Evolutionary conservation across 2,113 vertebrate species (phyloP), one percentile per base, ranked within the genome.

Genomic region (Mus musculus): DNA sequence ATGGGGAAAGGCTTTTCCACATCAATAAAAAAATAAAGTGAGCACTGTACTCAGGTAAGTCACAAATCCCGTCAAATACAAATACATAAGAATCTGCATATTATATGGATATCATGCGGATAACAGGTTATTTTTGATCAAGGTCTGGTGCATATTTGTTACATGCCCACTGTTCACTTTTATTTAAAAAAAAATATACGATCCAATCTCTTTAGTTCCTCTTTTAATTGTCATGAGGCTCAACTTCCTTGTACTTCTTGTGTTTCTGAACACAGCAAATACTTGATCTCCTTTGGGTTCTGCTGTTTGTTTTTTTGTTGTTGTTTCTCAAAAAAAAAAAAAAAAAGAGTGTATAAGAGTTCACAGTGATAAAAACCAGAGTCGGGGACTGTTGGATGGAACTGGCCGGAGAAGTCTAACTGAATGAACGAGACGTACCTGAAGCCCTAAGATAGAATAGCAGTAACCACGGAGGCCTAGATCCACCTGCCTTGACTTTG

Each of bases 101-200:
- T 63, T 24, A 17, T 14, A 30, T 72, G 39, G 28, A 36, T 54
- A 80, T 65, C 28, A 77, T 65, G 6, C 5, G 52, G 54, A 69
- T 84, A 71, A 91, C 28, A 92, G 42, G 69, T 22, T 81, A 11
- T 24, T 82, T 94, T 96, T 87, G 59, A 93, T 81, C 89, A 88
- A 84, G 90, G 19, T 90, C 73, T 81, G 30, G 54, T 72, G 84
- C 56, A 81, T 87, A 91, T 49, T 94, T 87, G 59, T 46, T 87
- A 89, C 84, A 49, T 91, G 33, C 30, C 39, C 76, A 94, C 11
- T 73, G 20, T 73, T 89, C 61, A 67, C 76, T 56, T 59, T 84
- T 88, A 65, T 88, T 94, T 88, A 93, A 69, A 67, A 92, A 96
- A 96, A n/a, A 52, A 69, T 13, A 49, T 14, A 54, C n/a, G 54